phyloP scores from a whole-genome alignment of 1,140 invertebrate species.

The Elymnias hypermnestra region DNA sequence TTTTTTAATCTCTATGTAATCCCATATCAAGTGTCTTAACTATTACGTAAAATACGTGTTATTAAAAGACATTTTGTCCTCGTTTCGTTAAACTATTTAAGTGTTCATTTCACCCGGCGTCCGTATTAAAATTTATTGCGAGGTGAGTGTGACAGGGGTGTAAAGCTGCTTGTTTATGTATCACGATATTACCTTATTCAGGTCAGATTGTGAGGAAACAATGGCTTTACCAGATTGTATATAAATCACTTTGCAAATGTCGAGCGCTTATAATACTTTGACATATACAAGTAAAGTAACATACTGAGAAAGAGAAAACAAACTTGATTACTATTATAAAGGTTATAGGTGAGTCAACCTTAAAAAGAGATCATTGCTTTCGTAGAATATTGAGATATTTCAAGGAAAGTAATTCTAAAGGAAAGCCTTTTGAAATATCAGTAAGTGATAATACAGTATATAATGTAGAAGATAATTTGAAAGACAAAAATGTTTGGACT shows the following conservation, averaged over 20 bases:
- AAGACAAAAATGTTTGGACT: too few relatives aligned
- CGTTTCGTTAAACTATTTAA: conserved; percentile 20
- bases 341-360: too few relatives aligned
- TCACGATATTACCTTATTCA: conserved; percentile 19
- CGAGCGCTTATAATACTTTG: not conserved
- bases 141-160: conserved; percentile 11
- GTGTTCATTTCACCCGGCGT: conserved; percentile 14
- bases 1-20: too few relatives aligned
- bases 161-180: conserved; percentile 17
- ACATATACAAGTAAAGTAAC: too few relatives aligned
- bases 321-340: too few relatives aligned
- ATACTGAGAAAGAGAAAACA: too few relatives aligned
- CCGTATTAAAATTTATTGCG: conserved; percentile 18
- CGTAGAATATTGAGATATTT: too few relatives aligned
- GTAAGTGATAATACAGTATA: too few relatives aligned
- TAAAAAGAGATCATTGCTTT: too few relatives aligned
- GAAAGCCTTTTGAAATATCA: too few relatives aligned
- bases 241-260: conserved; percentile 13
- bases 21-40: not conserved
- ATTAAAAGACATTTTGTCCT: conserved; percentile 7
- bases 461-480: too few relatives aligned
- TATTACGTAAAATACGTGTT: conserved; percentile 1
- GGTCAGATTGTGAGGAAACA: conserved; percentile 14
- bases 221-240: conserved; percentile 8
- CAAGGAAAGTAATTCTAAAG: too few relatives aligned